Evolutionary conservation across 2,113 vertebrate species (phyloP), one percentile per base, ranked within the genome.

Genomic region (Cololabis saira): DNA sequence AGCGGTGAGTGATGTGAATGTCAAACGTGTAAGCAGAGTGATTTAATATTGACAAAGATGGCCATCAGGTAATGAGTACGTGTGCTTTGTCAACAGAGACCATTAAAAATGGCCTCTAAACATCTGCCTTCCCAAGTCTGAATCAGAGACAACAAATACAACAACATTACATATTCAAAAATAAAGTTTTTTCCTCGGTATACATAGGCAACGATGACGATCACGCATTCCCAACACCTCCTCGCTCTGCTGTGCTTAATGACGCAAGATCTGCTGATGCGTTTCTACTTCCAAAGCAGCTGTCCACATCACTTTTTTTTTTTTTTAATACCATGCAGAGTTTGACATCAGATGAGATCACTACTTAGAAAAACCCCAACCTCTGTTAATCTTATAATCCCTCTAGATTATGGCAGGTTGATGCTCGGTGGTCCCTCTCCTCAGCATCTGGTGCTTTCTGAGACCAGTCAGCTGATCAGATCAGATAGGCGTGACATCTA

Each of bases 401-500:
- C 77, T 88, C 84, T 85, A 74, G 82, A 84, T 85, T 85, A 88
- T 90, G 89, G 90, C 87, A 90, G 90, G 90, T 90, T 90, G 83
- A 90, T 90, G 90, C 90, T 91, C 62, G 62, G 86, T 87, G 84
- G 87, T 88, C 85, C 84, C 79, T 88, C 86, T 87, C 87, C 84
- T 84, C 81, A 71, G 88, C 87, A 78, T 74, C 82, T 82, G 84
- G 81, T 80, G 69, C 77, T 81, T 69, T 59, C 62, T 41, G 50
- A 77, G 76, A 82, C 74, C 84, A 81, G 83, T 81, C 58, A 67
- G 74, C 83, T 56, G 76, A 80, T 67, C 67, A 63, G 78, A 80
- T 61, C 63, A 69, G 78, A 80, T 59, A 78, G 82, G 80, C 71
- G 15, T 79, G 83, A 80, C 81, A 79, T 87, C 95, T 97, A 99